Evolutionary conservation across 2,888 invertebrate genomes (phyloP).

Genomic region (Ormyrus labotus): DNA sequence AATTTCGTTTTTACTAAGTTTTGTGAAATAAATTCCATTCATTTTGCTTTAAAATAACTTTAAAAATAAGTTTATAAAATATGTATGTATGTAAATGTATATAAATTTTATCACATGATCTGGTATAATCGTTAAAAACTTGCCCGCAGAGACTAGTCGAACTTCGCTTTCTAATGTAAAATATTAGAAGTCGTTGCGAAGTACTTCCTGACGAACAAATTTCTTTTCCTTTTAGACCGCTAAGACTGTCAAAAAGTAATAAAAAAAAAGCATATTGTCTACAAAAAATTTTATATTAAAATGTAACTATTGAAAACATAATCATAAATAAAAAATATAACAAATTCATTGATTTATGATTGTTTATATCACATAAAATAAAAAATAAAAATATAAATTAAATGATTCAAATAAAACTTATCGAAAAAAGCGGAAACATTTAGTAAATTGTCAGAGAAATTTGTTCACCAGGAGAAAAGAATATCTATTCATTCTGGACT

Average conservation of each 20-base stretch:
- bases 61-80: background rate
- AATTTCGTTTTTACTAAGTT: conserved; percentile 14
- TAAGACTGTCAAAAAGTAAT: background rate
- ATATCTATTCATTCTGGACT: conserved; percentile 68
- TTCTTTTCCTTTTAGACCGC: conserved; percentile 8
- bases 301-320: background rate
- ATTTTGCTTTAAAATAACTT: background rate
- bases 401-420: background rate
- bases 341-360: background rate
- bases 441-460: conserved; percentile 55
- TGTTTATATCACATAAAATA: background rate
- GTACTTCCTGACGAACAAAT: conserved; percentile 49
- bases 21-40: conserved; percentile 5
- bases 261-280: background rate
- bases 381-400: too few species aligned
- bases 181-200: conserved; percentile 12
- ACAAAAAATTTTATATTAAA: too few species aligned
- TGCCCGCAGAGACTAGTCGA: conserved; percentile 44
- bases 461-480: conserved; percentile 54
- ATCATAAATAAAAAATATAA: background rate
- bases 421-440: background rate
- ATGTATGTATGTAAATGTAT: background rate
- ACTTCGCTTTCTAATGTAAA: conserved; percentile 34
- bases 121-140: conserved; percentile 45
- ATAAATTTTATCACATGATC: conserved; percentile 31